Evolutionary conservation across 2,113 vertebrate species (phyloP), one percentile per base, ranked within the genome.

Genomic region (Eulemur macaco): DNA sequence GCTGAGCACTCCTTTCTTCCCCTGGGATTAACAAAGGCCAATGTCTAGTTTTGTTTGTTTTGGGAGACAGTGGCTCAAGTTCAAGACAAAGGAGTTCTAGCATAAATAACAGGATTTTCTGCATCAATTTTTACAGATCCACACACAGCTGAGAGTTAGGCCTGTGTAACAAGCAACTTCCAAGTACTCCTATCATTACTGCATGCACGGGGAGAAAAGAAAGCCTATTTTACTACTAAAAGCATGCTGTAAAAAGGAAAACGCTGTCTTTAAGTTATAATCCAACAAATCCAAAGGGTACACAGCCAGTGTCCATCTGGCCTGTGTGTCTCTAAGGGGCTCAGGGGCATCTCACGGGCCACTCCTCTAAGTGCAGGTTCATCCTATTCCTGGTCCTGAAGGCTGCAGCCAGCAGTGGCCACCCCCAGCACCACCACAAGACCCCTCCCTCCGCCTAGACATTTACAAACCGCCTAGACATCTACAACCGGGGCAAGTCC

Each of bases 261-360:
- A 37, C 56, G 18, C 20, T 0, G 14, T 50, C 20, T 34, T 29
- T 37, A 37, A 45, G 20, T n/a, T 37, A 69, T 20, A 85, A 37
- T 25, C 60, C 21, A 73, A 74, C 58, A 92, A 74, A 50, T 9
- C 50, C 37, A 9, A 37, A 31, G 71, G n/a, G 34, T 15, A 39
- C 76, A 17, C 13, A 10, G 7, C 45, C 34, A 21, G 68, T 0
- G 0, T 29, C 6, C 9, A 56, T 18, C 25, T 4, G 15, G 25
- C 66, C 74, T 50, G 42, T 12, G 31, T 5, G 6, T 34, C 37
- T 76, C 52, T 34, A 42, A 5, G 60, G 39, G 60, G 34, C 0
- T 20, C 1, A 3, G 39, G 56, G 4, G 4, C 14, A 52, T 18
- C n/a, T 76, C 17, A 11, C 7, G 11, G 18, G 20, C 25, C 5